A percentile compares a stretch with the other conserved stretches of the same genome.
Conservation (phyloP, 2,888 invertebrate genomes). For the Eledona agricola region DNA sequence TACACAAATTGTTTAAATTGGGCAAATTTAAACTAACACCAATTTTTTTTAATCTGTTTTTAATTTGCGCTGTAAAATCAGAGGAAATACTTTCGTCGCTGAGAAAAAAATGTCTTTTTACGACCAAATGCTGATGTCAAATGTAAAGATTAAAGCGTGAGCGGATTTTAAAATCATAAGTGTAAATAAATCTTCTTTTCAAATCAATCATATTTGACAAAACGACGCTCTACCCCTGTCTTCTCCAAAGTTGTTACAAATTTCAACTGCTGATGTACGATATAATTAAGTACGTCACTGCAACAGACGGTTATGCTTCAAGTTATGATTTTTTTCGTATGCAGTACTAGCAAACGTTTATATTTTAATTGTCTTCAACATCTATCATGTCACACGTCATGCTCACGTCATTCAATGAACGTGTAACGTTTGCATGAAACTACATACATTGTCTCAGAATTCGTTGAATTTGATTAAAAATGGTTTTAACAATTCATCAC, state of each 20-base stretch:
- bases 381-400: too few species aligned
- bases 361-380: too few species aligned
- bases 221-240: slow-evolving; percentile 33
- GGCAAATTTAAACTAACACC: slow-evolving; percentile 4
- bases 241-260: slow-evolving; percentile 32
- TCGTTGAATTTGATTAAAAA: too few species aligned
- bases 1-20: not conserved
- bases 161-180: slow-evolving; percentile 32
- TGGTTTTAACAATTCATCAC: too few species aligned
- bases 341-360: too few species aligned
- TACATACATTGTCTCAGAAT: too few species aligned
- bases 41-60: slow-evolving; percentile 24
- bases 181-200: slow-evolving; percentile 33
- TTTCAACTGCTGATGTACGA: slow-evolving; percentile 32
- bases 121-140: slow-evolving; percentile 41
- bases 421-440: too few species aligned
- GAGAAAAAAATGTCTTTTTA: slow-evolving; percentile 22
- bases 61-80: slow-evolving; percentile 28
- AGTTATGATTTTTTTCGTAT: too few species aligned
- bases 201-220: slow-evolving; percentile 39
- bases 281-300: slow-evolving; percentile 34
- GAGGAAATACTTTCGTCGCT: slow-evolving; percentile 19
- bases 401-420: too few species aligned
- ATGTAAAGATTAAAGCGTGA: slow-evolving; percentile 40
- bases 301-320: too few species aligned